These are phyloP conservation scores for Mirounga angustirostris DNA, from an alignment of 2,113 vertebrate species.

Conservation along the genomic window DNA sequence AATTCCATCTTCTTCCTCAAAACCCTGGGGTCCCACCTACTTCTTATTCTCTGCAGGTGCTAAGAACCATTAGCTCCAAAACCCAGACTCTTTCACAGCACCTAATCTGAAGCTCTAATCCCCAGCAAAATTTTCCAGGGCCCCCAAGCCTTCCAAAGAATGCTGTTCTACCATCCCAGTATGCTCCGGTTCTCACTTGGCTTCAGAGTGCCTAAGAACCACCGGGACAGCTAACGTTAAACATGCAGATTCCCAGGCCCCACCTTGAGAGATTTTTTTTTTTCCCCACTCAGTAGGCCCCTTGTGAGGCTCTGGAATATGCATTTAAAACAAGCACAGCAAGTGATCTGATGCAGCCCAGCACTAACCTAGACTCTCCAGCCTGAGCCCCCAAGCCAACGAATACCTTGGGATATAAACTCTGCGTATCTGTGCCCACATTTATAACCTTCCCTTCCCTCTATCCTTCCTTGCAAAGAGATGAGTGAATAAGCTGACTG, in stretches of 20 bases:
- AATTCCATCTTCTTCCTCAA: neutral
- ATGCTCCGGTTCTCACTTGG: neutral
- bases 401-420: neutral
- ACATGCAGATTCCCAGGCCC: neutral
- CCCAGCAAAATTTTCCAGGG: neutral
- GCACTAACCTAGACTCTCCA: neutral
- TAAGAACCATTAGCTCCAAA: neutral
- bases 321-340: neutral
- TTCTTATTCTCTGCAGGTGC: neutral
- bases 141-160: neutral
- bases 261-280: neutral
- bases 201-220: neutral
- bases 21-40: neutral
- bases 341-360: neutral
- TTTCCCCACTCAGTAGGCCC: neutral
- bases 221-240: neutral
- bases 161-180: neutral
- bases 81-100: neutral
- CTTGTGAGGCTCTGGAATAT: neutral
- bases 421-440: neutral
- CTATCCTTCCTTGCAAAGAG: neutral
- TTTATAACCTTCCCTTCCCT: neutral
- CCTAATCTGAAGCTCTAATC: neutral
- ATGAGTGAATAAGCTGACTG: neutral
- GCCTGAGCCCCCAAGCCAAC: neutral